Percentiles rank a stretch among this genome's conserved stretches.
phyloP scores from a whole-genome alignment of 1,140 invertebrate species.

The Heliconius melpomene region DNA sequence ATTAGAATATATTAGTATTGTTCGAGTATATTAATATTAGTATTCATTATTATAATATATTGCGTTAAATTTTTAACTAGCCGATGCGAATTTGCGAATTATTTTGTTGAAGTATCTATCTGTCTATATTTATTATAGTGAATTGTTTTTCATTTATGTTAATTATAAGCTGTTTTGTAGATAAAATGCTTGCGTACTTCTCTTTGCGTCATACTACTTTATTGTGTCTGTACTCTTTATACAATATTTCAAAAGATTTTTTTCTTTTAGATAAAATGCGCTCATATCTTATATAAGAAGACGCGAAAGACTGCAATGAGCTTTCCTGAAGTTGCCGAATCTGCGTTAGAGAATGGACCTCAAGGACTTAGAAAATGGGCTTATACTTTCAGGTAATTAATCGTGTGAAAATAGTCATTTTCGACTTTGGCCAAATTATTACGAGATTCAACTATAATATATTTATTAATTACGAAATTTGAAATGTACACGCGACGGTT shows the following conservation, averaged over 20 bases:
- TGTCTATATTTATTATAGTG: too few species aligned
- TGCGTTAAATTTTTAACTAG: neutral
- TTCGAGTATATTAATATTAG: neutral
- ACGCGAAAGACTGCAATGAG: slow-evolving; percentile 86
- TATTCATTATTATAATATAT: neutral
- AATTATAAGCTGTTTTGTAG: neutral
- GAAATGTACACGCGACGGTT: too few species aligned
- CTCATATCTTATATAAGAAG: slow-evolving; percentile 88
- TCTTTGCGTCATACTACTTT: neutral
- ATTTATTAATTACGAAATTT: too few species aligned
- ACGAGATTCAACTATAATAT: too few species aligned
- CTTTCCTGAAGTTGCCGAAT: slow-evolving; percentile 89
- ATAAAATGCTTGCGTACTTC: neutral
- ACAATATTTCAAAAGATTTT: neutral
- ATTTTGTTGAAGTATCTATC: neutral
- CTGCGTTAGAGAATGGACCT: slow-evolving; percentile 87
- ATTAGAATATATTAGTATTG: neutral
- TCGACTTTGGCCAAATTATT: too few species aligned
- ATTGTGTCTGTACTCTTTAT: neutral
- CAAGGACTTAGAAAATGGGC: slow-evolving; percentile 84
- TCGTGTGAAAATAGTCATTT: too few species aligned
- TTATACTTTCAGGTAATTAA: slow-evolving; percentile 82
- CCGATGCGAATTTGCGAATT: slow-evolving; percentile 4
- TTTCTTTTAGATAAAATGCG: slow-evolving; percentile 87
- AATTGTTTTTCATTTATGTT: neutral